Evolutionary conservation across 2,797 vertebrate species (phyloP).

Genomic region (Phoxinus dragarum): DNA sequence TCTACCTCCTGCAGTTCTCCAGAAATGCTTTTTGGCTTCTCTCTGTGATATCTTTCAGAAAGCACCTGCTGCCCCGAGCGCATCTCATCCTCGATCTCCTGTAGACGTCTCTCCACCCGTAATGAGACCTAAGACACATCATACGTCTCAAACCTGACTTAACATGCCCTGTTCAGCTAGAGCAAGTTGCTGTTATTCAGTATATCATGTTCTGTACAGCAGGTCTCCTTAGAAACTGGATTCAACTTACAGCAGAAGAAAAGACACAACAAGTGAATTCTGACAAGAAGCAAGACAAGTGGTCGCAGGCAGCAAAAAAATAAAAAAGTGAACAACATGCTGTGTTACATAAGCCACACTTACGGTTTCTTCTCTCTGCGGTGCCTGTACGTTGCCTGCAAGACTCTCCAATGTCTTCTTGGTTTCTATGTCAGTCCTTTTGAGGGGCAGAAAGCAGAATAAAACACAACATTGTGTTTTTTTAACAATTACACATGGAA

Average conservation of each 20-base stretch:
- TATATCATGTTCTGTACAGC: background rate
- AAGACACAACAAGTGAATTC: background rate
- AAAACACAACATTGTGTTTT: background rate
- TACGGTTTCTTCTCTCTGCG: constrained; percentile 84
- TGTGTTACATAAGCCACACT: constrained; percentile 67
- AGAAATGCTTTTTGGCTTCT: constrained; percentile 78
- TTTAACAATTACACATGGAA: constrained; percentile 35
- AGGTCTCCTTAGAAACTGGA: background rate
- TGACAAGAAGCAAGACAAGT: background rate
- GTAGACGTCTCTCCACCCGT: constrained; percentile 86
- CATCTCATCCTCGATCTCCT: constrained; percentile 88
- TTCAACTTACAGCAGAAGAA: background rate
- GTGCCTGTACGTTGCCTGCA: constrained; percentile 78
- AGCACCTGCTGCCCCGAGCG: constrained; percentile 74
- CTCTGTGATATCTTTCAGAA: constrained; percentile 73
- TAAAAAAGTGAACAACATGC: background rate
- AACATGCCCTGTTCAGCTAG: background rate
- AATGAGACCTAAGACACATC: constrained; percentile 80
- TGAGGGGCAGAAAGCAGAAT: constrained; percentile 29
- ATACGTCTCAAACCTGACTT: background rate
- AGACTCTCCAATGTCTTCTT: constrained; percentile 85
- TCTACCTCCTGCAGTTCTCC: constrained; percentile 88
- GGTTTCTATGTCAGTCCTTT: constrained; percentile 88
- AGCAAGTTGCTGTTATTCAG: background rate
- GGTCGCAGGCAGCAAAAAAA: background rate